A percentile compares a stretch with the other conserved stretches of the same genome.
Conservation (phyloP, 2,113 vertebrate genomes). For the Choloepus hoffmanni region DNA sequence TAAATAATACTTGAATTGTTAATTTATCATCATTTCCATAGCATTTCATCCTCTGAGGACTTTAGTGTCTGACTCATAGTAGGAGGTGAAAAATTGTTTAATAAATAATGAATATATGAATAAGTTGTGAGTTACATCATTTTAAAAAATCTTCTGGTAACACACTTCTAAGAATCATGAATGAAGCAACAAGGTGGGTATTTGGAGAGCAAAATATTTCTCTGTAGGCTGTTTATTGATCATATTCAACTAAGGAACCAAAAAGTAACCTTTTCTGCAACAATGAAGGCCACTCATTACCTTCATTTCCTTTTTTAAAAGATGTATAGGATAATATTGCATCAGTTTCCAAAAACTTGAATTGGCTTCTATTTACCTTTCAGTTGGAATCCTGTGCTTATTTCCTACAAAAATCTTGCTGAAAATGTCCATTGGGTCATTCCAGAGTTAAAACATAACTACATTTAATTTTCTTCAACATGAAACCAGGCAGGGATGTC, state of each 20-base stretch:
- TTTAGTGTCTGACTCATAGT: not conserved
- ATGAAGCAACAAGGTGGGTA: conserved; percentile 8
- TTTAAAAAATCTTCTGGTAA: conserved; percentile 1
- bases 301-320: not conserved
- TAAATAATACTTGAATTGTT: conserved; percentile 26
- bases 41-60: conserved; percentile 36
- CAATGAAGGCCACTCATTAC: not conserved
- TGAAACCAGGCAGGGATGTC: conserved; percentile 30
- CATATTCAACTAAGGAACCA: conserved; percentile 33
- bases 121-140: not conserved
- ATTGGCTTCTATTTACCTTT: conserved; percentile 22
- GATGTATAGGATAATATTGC: conserved; percentile 8
- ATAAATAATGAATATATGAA: not conserved
- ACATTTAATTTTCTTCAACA: conserved; percentile 51
- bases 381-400: not conserved
- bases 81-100: conserved; percentile 26
- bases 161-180: not conserved
- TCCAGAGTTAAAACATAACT: conserved; percentile 23
- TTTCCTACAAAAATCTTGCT: conserved; percentile 33
- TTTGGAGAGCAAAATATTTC: conserved; percentile 51
- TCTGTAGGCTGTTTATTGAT: conserved; percentile 22
- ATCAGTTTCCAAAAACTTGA: conserved; percentile 36
- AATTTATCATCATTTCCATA: conserved; percentile 41
- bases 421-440: conserved; percentile 37
- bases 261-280: conserved; percentile 12